Evolutionary conservation across 2,113 vertebrate species (phyloP).

Genomic region (Uropsilus gracilis): DNA sequence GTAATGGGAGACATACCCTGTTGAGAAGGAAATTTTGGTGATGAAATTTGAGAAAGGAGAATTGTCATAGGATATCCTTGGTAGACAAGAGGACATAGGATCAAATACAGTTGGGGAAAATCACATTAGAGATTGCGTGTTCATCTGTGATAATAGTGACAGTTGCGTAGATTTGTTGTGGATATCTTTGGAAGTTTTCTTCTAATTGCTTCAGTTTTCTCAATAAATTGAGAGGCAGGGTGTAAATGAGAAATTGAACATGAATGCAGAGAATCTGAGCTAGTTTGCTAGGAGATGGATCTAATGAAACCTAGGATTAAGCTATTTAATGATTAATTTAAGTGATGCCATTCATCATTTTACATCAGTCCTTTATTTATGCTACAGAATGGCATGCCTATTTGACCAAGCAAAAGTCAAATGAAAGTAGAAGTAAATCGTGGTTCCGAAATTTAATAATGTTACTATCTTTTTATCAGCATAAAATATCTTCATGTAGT

Average conservation of each 20-base stretch:
- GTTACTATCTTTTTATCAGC: background rate
- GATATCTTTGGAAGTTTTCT: background rate
- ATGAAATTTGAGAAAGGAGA: background rate
- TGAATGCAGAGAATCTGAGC: background rate
- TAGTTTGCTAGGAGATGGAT: background rate
- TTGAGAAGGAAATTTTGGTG: background rate
- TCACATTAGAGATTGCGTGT: background rate
- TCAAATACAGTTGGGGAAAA: background rate
- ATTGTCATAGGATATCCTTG: background rate
- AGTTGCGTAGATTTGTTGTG: background rate
- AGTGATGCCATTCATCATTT: background rate
- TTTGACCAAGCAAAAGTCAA: background rate
- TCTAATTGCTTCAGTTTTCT: background rate
- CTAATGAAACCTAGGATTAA: background rate
- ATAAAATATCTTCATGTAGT: background rate
- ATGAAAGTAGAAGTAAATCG: background rate
- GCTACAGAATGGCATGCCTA: background rate
- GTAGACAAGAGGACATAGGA: background rate
- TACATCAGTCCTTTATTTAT: background rate
- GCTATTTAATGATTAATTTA: background rate
- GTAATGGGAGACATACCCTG: background rate
- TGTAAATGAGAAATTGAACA: background rate
- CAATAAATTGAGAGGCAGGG: background rate
- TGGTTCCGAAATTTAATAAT: background rate
- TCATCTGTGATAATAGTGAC: background rate